Conservation (phyloP, 2,113 vertebrate genomes). For the Climacteris rufus region DNA sequence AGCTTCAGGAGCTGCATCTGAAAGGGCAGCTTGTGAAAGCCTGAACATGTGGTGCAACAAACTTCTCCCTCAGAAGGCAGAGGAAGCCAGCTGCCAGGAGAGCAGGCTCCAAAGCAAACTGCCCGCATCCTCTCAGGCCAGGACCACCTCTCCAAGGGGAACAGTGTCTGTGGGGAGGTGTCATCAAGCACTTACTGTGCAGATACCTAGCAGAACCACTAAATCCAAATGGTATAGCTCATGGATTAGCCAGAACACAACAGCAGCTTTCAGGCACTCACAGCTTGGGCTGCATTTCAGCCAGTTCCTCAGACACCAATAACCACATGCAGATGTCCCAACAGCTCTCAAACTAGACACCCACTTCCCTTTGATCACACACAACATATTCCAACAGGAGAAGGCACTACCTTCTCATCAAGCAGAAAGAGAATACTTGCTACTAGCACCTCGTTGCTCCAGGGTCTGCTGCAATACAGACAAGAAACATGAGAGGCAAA, state of each 20-base stretch:
- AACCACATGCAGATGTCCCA: not conserved
- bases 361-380: not conserved
- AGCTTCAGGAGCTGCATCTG: not conserved
- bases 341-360: not conserved
- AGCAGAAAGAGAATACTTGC: not conserved
- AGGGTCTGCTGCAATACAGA: not conserved
- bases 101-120: not conserved
- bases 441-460: not conserved
- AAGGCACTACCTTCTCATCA: not conserved
- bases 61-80: not conserved
- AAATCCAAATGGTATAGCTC: not conserved
- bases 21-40: not conserved
- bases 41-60: accelerated
- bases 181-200: not conserved
- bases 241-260: not conserved
- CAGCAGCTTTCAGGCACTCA: not conserved
- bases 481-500: not conserved
- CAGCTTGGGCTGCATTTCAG: not conserved
- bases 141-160: not conserved
- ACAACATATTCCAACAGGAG: not conserved
- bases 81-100: not conserved
- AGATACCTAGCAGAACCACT: not conserved
- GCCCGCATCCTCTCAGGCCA: not conserved
- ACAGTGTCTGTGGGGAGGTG: not conserved
- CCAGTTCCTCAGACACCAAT: not conserved